Conservation (phyloP, 2,888 invertebrate genomes). For the Notodonta ziczac region DNA sequence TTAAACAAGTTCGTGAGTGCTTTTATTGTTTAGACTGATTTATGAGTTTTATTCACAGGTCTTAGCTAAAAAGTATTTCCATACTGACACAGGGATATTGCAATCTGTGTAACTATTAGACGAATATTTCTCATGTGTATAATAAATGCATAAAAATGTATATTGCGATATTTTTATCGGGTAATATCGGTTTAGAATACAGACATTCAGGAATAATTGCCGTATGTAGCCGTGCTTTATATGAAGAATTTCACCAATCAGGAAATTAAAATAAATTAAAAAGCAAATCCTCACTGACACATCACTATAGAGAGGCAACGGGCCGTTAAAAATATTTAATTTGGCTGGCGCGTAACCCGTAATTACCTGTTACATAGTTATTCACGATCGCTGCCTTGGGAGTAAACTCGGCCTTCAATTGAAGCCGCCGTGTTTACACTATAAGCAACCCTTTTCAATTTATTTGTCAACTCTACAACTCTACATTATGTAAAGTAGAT, state of each 20-base stretch:
- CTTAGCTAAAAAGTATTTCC: neutral
- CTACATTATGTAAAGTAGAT: too few relatives aligned
- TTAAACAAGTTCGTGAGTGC: neutral
- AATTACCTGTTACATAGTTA: slow-evolving; percentile 69
- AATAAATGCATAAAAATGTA: too few relatives aligned
- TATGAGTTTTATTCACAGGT: neutral
- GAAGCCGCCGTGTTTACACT: slow-evolving; percentile 42
- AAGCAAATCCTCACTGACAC: slow-evolving; percentile 38
- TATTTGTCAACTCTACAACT: too few relatives aligned
- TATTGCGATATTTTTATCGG: too few relatives aligned
- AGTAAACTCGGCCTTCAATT: slow-evolving; percentile 60
- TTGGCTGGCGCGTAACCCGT: slow-evolving; percentile 68
- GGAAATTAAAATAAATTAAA: neutral
- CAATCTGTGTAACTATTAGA: neutral
- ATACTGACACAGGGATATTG: neutral
- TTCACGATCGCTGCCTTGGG: slow-evolving; percentile 55
- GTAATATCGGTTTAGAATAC: too few relatives aligned
- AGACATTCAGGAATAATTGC: too few relatives aligned
- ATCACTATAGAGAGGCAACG: slow-evolving; percentile 64
- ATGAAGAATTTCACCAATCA: too few relatives aligned
- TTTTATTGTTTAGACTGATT: neutral
- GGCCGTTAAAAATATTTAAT: slow-evolving; percentile 75
- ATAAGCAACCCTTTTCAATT: neutral
- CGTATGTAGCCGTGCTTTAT: too few relatives aligned
- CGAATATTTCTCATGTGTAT: too few relatives aligned